phyloP scores from a whole-genome alignment of 2,113 vertebrate genomes.

The Hassar affinis region DNA sequence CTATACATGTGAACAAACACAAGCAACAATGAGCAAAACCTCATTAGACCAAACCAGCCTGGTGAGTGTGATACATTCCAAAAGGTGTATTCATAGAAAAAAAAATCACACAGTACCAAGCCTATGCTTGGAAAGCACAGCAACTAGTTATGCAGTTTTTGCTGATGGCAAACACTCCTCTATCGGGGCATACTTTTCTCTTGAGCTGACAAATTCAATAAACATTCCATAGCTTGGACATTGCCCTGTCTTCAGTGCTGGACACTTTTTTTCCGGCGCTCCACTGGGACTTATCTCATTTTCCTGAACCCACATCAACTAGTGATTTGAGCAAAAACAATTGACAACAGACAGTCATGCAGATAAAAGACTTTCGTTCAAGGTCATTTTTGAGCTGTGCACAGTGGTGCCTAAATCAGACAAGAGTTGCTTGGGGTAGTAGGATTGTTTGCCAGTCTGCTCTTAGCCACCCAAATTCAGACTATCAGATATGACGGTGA shows the following conservation, averaged over 20 bases:
- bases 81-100: constrained; percentile 40
- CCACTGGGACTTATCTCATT: constrained; percentile 17
- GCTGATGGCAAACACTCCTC: constrained; percentile 35
- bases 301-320: constrained; percentile 19
- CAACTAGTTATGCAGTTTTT: constrained; percentile 32
- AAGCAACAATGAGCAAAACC: constrained; percentile 19
- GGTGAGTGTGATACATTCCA: constrained; percentile 49
- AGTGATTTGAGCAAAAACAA: constrained; percentile 17
- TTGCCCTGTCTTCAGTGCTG: constrained; percentile 34
- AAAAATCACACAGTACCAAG: constrained; percentile 30
- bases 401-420: neutral
- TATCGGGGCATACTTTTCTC: constrained; percentile 34
- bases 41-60: constrained; percentile 35
- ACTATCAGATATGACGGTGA: constrained; percentile 6
- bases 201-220: constrained; percentile 47
- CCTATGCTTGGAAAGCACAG: constrained; percentile 39
- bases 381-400: constrained; percentile 2
- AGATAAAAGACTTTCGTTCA: constrained; percentile 14
- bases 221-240: constrained; percentile 46
- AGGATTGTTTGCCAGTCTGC: neutral
- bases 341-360: constrained; percentile 7
- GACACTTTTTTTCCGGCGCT: constrained; percentile 4
- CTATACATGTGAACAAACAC: constrained; percentile 14
- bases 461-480: neutral
- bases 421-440: neutral